Percentiles rank a stretch among this genome's conserved stretches.
phyloP scores from a whole-genome alignment of 2,888 invertebrate genomes.

The Acanthosepion lycidas region DNA sequence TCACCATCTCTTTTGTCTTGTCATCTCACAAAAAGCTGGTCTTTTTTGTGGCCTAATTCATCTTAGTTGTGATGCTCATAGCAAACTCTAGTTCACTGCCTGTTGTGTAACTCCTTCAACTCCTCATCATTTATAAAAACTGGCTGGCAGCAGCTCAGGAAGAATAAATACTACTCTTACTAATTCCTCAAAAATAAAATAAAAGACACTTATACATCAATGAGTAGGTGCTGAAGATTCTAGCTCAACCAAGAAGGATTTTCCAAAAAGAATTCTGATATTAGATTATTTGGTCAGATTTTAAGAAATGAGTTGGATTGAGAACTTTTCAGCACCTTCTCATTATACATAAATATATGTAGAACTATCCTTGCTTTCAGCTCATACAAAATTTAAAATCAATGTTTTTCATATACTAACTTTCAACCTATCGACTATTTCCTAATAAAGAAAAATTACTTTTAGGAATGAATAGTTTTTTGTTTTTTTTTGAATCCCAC shows the following conservation, averaged over 20 bases:
- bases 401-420: background rate
- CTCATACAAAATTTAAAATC: background rate
- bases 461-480: background rate
- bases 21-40: background rate
- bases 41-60: background rate
- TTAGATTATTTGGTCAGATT: too few relatives aligned
- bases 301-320: too few relatives aligned
- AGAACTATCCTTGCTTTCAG: background rate
- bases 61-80: background rate
- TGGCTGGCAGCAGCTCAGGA: conserved; percentile 33
- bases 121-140: background rate
- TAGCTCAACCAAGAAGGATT: too few relatives aligned
- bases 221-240: too few relatives aligned
- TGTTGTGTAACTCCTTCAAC: conserved; percentile 11
- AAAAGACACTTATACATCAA: background rate
- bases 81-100: background rate
- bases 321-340: too few relatives aligned
- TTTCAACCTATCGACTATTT: background rate
- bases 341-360: too few relatives aligned
- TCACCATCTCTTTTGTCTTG: background rate
- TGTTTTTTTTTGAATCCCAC: too few relatives aligned
- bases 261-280: too few relatives aligned
- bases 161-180: conserved; percentile 4
- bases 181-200: background rate
- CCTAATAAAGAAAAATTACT: background rate